Evolutionary conservation across 1,140 invertebrate genomes (phyloP), one percentile per base, ranked within the genome.

Genomic region (Idris sp.): DNA sequence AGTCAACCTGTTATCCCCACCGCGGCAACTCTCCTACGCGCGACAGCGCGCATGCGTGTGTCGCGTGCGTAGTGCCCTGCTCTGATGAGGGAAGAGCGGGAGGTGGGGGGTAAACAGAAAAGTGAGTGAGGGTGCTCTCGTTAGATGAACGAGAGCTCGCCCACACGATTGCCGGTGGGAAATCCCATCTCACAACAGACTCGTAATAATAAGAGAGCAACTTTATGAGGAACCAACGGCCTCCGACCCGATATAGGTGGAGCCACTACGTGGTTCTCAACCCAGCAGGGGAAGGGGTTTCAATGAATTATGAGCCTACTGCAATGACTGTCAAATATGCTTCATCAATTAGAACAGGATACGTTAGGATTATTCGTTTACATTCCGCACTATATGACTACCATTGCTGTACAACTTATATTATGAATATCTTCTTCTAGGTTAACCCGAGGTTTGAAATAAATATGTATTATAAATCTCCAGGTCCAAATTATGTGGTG

Each of bases 221-320:
- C 82, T 85, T 82, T 84, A 84, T 85, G 84, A 86, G 83, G 83
- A 85, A 86, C 84, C 83, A 84, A 82, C 84, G 83, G 82, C 84
- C 83, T 82, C 82, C 84, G 83, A 85, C 83, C 85, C 84, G 84
- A 79, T 84, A 83, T 86, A 86, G 83, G 85, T 85, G 85, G 84
- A 85, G 83, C 77, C 82, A 81, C 83, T 79, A 80, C 81, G 78
- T 59, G 84, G 56, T 43, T 77, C 80, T 85, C 84, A 85, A 54
- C 67, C 19, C n/a, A n/a, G 61, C 11, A 14, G 25, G 58, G 46
- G 41, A 30, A 18, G 4, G 51, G 28, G 15, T 54, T 56, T 72
- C 68, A 62, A 62, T 62, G 49, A 72, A 72, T 62, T 54, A 51
- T 28, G 38, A 64, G 51, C 6, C 41, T 22, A 59, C 54, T 53